phyloP scores from a whole-genome alignment of 1,140 invertebrate genomes.

The Stratiolaelaps scimitus region DNA sequence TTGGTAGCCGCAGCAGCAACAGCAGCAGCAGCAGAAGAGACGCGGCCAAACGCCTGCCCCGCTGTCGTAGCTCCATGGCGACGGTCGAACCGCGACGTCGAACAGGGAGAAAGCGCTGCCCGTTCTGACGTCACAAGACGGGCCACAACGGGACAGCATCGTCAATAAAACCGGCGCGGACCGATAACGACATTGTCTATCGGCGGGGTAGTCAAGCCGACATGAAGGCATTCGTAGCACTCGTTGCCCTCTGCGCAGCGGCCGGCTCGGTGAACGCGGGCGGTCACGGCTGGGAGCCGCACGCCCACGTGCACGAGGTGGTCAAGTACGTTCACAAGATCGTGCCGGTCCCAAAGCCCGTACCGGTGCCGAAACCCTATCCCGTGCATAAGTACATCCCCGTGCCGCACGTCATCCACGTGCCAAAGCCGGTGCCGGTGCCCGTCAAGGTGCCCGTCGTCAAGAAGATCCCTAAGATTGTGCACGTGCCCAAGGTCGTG shows the following conservation, averaged over 20 bases:
- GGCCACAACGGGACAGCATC: background rate
- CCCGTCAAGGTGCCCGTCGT: conserved; percentile 23
- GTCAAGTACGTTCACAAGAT: conserved; percentile 27
- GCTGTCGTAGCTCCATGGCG: too few species aligned
- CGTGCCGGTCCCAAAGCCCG: conserved; percentile 2
- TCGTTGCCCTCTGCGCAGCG: conserved; percentile 20
- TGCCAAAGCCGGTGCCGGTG: conserved; percentile 10
- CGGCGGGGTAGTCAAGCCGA: conserved; percentile 6
- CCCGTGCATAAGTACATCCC: conserved; percentile 17
- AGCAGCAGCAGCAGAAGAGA: too few species aligned
- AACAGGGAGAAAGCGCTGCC: too few species aligned
- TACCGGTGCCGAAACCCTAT: conserved; percentile 3
- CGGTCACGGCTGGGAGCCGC: conserved; percentile 24
- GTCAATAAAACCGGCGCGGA: conserved; percentile 19
- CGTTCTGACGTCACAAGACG: background rate
- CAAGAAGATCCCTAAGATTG: conserved; percentile 27
- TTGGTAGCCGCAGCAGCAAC: too few species aligned
- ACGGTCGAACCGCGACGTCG: too few species aligned
- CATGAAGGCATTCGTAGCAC: conserved; percentile 25
- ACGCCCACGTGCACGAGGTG: conserved; percentile 23
- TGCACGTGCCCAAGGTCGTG: conserved; percentile 17
- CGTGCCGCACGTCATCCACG: conserved; percentile 22
- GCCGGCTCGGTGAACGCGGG: background rate
- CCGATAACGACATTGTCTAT: conserved; percentile 28
- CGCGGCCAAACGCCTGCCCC: too few species aligned